Percentiles rank a stretch among this genome's conserved stretches.
phyloP scores from a whole-genome alignment of 2,888 invertebrate genomes.

The Horisme vitalbata region DNA sequence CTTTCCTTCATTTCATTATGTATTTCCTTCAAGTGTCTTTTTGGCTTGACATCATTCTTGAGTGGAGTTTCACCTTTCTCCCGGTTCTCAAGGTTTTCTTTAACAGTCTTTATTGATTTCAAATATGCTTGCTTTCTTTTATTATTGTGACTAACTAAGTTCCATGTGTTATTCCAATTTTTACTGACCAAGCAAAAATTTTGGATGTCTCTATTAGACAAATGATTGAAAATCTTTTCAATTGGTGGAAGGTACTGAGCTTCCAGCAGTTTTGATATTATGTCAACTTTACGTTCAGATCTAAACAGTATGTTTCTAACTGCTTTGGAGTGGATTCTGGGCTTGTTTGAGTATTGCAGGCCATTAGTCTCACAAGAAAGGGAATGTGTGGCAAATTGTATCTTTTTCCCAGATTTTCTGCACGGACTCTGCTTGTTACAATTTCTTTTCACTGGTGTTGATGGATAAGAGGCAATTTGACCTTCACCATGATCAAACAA shows the following conservation, averaged over 20 bases:
- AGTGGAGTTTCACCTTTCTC: constrained; percentile 43
- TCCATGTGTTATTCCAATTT: constrained; percentile 63
- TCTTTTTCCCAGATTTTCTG: constrained; percentile 58
- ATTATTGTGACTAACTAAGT: constrained; percentile 51
- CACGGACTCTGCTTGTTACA: constrained; percentile 63
- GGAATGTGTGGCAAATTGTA: constrained; percentile 67
- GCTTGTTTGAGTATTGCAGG: constrained; percentile 45
- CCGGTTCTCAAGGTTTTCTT: constrained; percentile 66
- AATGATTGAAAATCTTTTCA: constrained; percentile 60
- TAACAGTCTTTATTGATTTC: constrained; percentile 52
- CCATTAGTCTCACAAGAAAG: constrained; percentile 62
- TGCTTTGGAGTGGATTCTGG: constrained; percentile 40
- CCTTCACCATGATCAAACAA: constrained; percentile 41
- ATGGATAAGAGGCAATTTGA: constrained; percentile 56
- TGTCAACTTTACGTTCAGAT: constrained; percentile 69
- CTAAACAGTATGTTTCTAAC: constrained; percentile 50
- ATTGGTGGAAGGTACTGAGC: constrained; percentile 55
- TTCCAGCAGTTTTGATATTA: constrained; percentile 59
- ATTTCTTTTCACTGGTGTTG: constrained; percentile 69
- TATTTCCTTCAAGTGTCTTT: constrained; percentile 58
- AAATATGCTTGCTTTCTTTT: constrained; percentile 53
- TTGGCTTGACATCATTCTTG: constrained; percentile 35
- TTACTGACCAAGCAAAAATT: constrained; percentile 67
- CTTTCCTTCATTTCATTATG: constrained; percentile 55
- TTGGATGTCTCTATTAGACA: constrained; percentile 65